Conservation (phyloP, 2,113 vertebrate species). For the Coptodon rendalli region DNA sequence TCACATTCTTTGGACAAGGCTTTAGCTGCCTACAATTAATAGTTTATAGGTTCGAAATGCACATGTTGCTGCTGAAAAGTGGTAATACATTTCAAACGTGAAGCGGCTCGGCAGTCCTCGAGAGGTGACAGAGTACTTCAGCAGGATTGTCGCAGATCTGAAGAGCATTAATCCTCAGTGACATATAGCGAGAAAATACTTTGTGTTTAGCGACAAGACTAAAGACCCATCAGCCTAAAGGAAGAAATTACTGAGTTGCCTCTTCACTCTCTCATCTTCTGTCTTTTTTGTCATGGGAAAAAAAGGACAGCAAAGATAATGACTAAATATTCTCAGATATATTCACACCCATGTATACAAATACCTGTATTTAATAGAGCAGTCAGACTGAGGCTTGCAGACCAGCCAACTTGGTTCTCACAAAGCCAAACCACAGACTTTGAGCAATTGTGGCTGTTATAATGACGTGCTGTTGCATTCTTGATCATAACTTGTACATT, state of each 20-base stretch:
- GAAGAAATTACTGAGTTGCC: neutral
- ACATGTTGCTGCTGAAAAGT: neutral
- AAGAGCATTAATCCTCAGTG: neutral
- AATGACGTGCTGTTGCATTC: neutral
- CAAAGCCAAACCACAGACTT: neutral
- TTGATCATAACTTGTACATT: constrained; percentile 9
- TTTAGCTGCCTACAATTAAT: neutral
- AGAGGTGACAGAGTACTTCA: neutral
- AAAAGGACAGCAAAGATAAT: neutral
- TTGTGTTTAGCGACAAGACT: neutral
- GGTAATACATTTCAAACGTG: neutral
- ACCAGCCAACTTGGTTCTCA: neutral
- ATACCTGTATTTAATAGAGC: neutral
- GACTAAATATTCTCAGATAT: neutral
- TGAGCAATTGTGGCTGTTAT: constrained; percentile 2
- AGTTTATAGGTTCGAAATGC: neutral
- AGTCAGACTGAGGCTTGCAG: neutral
- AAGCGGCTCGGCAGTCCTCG: neutral
- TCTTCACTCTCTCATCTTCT: neutral
- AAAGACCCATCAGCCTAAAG: neutral
- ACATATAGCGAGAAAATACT: neutral
- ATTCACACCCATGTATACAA: neutral
- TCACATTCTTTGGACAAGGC: neutral
- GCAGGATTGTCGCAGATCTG: neutral
- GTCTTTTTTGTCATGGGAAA: neutral